phyloP scores from a whole-genome alignment of 1,140 invertebrate species.

The Plutomurus gul region DNA sequence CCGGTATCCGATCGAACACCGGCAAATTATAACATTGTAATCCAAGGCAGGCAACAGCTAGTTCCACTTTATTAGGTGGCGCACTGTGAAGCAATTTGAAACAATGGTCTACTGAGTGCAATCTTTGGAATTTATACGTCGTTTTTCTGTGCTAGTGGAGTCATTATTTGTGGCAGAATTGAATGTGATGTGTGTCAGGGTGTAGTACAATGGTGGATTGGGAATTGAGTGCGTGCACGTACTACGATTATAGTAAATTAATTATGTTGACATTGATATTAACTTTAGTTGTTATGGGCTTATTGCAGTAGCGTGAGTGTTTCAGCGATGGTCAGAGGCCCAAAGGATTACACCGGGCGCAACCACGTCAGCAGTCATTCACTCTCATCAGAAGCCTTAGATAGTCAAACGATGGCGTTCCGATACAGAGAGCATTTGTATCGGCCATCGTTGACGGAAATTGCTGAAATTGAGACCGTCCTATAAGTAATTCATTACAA shows the following conservation, averaged over 20 bases:
- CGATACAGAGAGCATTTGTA: slow-evolving; percentile 43
- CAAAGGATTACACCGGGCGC: slow-evolving; percentile 23
- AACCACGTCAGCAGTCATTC: slow-evolving; percentile 34
- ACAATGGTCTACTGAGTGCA: too few relatives aligned
- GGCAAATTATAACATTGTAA: too few relatives aligned
- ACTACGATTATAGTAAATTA: too few relatives aligned
- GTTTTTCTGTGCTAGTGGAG: too few relatives aligned
- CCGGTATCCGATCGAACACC: too few relatives aligned
- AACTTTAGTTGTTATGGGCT: slow-evolving; percentile 10
- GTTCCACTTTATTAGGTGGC: too few relatives aligned
- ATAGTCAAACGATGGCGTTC: slow-evolving; percentile 42
- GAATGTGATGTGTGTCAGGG: too few relatives aligned
- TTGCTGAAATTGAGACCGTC: slow-evolving; percentile 52
- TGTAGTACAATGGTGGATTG: neutral
- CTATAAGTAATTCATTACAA: slow-evolving; percentile 37
- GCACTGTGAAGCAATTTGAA: too few relatives aligned
- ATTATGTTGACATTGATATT: neutral
- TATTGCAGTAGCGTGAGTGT: slow-evolving; percentile 46
- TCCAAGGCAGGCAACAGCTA: too few relatives aligned
- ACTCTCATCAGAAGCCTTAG: slow-evolving; percentile 37
- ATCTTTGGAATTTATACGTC: too few relatives aligned
- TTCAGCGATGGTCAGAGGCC: slow-evolving; percentile 41
- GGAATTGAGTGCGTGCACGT: neutral
- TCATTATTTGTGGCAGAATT: too few relatives aligned
- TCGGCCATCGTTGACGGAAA: slow-evolving; percentile 46